Conservation (phyloP, 1,140 invertebrate species). For the Cydia fagiglandana region DNA sequence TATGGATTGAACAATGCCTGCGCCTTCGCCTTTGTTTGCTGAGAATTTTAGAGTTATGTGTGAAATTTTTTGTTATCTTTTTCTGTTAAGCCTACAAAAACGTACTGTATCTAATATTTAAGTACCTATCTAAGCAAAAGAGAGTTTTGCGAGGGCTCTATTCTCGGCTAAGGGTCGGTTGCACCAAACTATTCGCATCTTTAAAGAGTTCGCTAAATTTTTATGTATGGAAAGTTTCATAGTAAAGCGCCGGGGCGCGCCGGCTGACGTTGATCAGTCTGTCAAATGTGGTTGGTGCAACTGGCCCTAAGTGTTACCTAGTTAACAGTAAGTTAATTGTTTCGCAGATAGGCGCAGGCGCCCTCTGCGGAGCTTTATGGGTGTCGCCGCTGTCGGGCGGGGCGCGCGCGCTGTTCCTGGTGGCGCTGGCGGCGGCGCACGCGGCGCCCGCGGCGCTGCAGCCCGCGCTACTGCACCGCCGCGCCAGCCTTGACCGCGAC, state of each 20-base stretch:
- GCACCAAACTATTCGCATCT: too few species aligned
- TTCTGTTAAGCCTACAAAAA: not conserved
- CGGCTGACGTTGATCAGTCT: too few species aligned
- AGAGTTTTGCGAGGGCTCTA: too few species aligned
- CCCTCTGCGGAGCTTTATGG: slow-evolving; percentile 64
- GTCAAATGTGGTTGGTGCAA: too few species aligned
- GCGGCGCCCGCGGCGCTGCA: slow-evolving; percentile 52
- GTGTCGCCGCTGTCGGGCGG: slow-evolving; percentile 54
- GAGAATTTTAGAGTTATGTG: slow-evolving; percentile 8
- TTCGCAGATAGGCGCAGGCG: slow-evolving; percentile 58
- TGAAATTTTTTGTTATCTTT: not conserved
- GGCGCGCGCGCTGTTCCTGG: slow-evolving; percentile 51
- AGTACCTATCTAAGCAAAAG: too few species aligned
- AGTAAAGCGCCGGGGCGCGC: too few species aligned
- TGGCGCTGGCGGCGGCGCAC: slow-evolving; percentile 51
- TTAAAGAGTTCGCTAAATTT: too few species aligned
- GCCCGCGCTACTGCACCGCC: slow-evolving; percentile 52
- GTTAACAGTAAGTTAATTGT: not conserved
- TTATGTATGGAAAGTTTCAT: too few species aligned
- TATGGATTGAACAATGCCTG: slow-evolving; percentile 9
- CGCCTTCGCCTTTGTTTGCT: not conserved
- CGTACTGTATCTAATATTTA: too few species aligned
- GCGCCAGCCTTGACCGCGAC: slow-evolving; percentile 51
- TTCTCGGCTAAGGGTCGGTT: too few species aligned
- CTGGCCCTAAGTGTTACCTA: too few species aligned